phyloP scores from a whole-genome alignment of 2,888 invertebrate genomes.

The Aplocera efformata region DNA sequence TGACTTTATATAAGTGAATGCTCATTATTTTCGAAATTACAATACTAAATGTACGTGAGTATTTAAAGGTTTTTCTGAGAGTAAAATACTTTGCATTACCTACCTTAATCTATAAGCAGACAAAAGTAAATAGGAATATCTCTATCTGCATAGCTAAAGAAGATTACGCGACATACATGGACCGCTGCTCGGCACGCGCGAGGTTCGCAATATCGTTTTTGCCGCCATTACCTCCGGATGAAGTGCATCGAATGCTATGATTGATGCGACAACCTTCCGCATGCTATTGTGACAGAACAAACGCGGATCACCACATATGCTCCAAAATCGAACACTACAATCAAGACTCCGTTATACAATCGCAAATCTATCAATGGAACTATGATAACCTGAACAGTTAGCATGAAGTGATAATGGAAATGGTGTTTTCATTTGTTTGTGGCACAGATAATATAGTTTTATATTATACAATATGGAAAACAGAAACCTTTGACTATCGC shows the following conservation, averaged over 20 bases:
- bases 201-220: constrained; percentile 44
- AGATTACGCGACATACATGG: constrained; percentile 11
- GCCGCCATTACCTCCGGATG: constrained; percentile 47
- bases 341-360: constrained; percentile 63
- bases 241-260: constrained; percentile 58
- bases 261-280: constrained; percentile 67
- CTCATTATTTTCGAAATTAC: no score
- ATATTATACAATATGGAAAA: no score
- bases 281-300: constrained; percentile 41
- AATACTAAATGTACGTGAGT: no score
- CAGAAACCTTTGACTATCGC: no score
- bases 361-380: constrained; percentile 46
- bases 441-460: no score
- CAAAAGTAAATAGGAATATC: no score
- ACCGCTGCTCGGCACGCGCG: constrained; percentile 22
- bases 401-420: constrained; percentile 23
- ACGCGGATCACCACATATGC: constrained; percentile 25
- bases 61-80: no score
- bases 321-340: constrained; percentile 64
- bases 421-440: no score
- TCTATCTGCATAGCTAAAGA: neutral
- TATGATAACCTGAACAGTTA: constrained; percentile 41
- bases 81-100: no score
- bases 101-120: no score
- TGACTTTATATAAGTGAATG: no score